phyloP scores from a whole-genome alignment of 2,113 vertebrate genomes.

The Clarias batrachus region DNA sequence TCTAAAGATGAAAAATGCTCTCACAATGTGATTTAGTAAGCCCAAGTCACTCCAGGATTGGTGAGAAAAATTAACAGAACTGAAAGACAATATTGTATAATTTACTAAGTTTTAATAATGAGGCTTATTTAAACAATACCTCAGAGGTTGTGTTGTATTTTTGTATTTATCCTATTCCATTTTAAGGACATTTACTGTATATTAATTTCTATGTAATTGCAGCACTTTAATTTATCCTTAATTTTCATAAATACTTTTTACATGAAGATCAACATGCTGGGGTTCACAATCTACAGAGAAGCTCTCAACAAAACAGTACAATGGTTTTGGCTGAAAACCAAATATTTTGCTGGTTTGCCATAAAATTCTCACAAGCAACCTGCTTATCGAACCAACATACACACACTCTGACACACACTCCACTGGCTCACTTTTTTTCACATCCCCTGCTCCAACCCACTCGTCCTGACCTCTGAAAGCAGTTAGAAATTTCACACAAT shows the following conservation, averaged over 20 bases:
- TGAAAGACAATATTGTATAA: background rate
- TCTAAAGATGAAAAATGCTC: background rate
- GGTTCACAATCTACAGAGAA: background rate
- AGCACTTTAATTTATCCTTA: too few species aligned
- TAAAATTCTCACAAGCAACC: conserved; percentile 38
- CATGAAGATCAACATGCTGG: background rate
- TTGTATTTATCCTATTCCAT: too few species aligned
- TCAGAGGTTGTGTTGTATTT: background rate
- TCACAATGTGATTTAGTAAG: background rate
- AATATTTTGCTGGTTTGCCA: conserved; percentile 36
- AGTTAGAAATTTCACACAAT: conserved; percentile 98
- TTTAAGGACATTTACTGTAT: background rate
- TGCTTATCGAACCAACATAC: conserved; percentile 37
- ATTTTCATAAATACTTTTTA: background rate
- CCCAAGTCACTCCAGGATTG: background rate
- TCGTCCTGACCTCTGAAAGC: conserved; percentile 87
- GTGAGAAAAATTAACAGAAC: background rate
- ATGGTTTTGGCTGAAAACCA: background rate
- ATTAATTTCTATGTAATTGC: background rate
- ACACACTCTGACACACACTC: conserved; percentile 33
- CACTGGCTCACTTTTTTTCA: conserved; percentile 37
- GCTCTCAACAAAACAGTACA: background rate
- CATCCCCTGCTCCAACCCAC: conserved; percentile 60
- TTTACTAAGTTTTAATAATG: background rate
- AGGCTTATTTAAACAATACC: background rate